These are phyloP conservation scores for Parazoanthus darwini DNA, from an alignment of 92 coral and sea anemone genomes.

Conservation along the genomic window DNA sequence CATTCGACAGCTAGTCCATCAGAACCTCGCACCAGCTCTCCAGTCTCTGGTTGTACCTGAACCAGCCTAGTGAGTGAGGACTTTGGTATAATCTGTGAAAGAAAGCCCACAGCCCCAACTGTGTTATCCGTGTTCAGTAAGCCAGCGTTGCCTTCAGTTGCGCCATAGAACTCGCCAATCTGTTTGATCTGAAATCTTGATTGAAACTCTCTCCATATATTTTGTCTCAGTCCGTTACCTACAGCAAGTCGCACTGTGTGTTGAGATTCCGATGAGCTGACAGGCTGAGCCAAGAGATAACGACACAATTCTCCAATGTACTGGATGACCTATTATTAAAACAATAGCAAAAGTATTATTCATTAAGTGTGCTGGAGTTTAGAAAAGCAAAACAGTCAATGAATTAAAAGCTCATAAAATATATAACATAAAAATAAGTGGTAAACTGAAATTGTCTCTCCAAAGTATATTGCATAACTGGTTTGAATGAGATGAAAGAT, in stretches of 20 bases:
- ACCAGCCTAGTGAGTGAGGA: conserved; percentile 66
- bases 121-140: conserved; percentile 66
- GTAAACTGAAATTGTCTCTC: neutral
- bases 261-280: conserved; percentile 65
- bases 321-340: conserved; percentile 58
- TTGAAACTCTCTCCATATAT: conserved; percentile 90
- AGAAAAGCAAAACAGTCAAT: neutral
- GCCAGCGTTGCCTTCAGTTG: conserved; percentile 87
- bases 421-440: too few species aligned
- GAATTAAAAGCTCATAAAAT: neutral
- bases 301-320: conserved; percentile 98
- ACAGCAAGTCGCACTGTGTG: conserved; percentile 75
- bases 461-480: neutral
- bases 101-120: conserved; percentile 81
- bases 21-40: conserved; percentile 75
- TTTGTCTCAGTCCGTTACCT: conserved; percentile 89
- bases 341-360: neutral
- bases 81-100: conserved; percentile 59
- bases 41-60: conserved; percentile 76
- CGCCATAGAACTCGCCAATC: conserved; percentile 86
- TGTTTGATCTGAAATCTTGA: conserved; percentile 78
- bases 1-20: conserved; percentile 86
- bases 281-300: conserved; percentile 89
- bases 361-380: neutral
- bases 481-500: neutral